These are phyloP conservation scores for Sphenodon punctatus DNA, from an alignment of 2,797 vertebrate species.

Conservation along the genomic window DNA sequence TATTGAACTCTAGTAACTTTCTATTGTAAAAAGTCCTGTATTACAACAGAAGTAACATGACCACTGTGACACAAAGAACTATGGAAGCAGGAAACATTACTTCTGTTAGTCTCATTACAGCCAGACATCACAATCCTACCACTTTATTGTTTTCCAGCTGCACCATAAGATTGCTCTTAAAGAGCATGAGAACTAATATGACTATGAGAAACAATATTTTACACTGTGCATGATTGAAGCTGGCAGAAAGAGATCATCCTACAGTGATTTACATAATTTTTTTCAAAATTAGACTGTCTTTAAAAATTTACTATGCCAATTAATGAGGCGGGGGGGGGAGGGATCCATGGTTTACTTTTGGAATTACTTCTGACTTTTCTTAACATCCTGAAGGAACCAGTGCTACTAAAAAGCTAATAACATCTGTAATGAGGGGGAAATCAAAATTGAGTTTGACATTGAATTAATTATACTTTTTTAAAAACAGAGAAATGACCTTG, in stretches of 20 bases:
- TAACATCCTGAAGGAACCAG: background rate
- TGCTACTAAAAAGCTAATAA: background rate
- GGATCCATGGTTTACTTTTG: slow-evolving; percentile 17
- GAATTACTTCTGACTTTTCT: background rate
- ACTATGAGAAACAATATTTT: slow-evolving; percentile 31
- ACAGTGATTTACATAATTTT: background rate
- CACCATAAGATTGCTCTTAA: slow-evolving; percentile 18
- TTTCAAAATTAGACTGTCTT: slow-evolving; percentile 49
- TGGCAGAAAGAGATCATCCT: slow-evolving; percentile 31
- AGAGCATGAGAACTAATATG: slow-evolving; percentile 42
- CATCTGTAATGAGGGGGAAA: background rate
- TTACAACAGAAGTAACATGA: background rate
- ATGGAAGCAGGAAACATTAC: background rate
- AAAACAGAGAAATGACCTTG: background rate
- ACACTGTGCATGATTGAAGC: background rate
- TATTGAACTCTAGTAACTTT: background rate
- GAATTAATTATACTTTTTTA: slow-evolving; percentile 18
- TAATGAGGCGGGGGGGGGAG: background rate
- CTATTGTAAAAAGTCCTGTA: background rate
- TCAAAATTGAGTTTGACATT: background rate
- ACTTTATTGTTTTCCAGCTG: background rate
- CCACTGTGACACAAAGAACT: background rate
- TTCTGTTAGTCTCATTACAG: background rate
- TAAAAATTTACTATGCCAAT: slow-evolving; percentile 44
- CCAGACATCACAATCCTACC: background rate